These are phyloP conservation scores for Tetranychus truncatus DNA, from an alignment of 2,888 invertebrate genomes.

Conservation along the genomic window DNA sequence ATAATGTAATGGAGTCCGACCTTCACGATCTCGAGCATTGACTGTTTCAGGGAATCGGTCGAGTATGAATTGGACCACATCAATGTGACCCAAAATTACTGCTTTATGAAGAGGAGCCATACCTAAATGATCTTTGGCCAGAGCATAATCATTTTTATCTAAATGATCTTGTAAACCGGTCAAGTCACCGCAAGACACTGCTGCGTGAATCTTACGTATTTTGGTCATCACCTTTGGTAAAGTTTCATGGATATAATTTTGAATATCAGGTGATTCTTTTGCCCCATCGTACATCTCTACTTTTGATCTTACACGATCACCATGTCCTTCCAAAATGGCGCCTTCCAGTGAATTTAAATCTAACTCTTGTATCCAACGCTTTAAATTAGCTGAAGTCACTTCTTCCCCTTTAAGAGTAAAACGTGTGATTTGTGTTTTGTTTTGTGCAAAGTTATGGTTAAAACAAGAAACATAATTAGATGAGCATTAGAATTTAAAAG, in stretches of 20 bases:
- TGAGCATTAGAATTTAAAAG: too few species aligned
- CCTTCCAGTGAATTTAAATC: conserved; percentile 67
- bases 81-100: conserved; percentile 61
- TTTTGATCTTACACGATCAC: conserved; percentile 49
- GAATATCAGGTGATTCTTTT: conserved; percentile 22
- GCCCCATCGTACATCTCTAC: conserved; percentile 17
- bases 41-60: conserved; percentile 34
- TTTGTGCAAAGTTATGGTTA: background rate
- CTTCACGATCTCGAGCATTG: conserved; percentile 33
- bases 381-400: conserved; percentile 65
- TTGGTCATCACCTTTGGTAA: conserved; percentile 26
- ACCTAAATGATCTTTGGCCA: conserved; percentile 60
- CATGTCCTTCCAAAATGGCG: conserved; percentile 76
- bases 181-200: conserved; percentile 26
- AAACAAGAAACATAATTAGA: too few species aligned
- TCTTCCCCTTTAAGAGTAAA: conserved; percentile 41
- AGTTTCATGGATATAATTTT: conserved; percentile 24
- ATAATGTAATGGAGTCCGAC: conserved; percentile 67
- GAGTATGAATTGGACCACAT: conserved; percentile 47
- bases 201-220: conserved; percentile 26
- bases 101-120: conserved; percentile 72
- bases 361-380: conserved; percentile 87
- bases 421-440: too few species aligned
- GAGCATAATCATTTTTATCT: conserved; percentile 58
- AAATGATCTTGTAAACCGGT: conserved; percentile 31